Evolutionary conservation across 2,888 invertebrate genomes (phyloP).

Genomic region (Heliconius sara): DNA sequence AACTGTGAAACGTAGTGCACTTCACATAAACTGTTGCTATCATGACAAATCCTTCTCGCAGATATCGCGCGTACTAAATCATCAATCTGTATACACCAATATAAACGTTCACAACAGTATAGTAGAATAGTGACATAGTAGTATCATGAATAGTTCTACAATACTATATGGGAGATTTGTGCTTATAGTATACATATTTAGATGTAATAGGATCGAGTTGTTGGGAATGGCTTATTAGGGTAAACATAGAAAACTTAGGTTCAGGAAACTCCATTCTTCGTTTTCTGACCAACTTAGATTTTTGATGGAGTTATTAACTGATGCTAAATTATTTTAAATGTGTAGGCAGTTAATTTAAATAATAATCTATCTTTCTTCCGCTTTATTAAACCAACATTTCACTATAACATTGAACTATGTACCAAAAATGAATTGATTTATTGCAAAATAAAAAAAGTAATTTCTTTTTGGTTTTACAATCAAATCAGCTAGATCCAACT

Average conservation of each 20-base stretch:
- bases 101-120: constrained; percentile 33
- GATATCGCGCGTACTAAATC: constrained; percentile 78
- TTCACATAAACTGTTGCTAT: constrained; percentile 72
- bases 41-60: constrained; percentile 80
- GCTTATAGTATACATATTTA: neutral
- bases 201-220: no score
- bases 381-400: no score
- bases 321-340: no score
- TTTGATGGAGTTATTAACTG: neutral
- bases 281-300: neutral
- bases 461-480: no score
- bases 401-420: neutral
- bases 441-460: neutral
- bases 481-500: neutral
- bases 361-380: no score
- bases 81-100: constrained; percentile 60
- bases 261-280: neutral
- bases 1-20: constrained; percentile 50
- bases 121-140: neutral
- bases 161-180: neutral
- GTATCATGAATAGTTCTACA: constrained; percentile 2
- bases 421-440: neutral
- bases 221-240: no score
- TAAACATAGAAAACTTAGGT: neutral
- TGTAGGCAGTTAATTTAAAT: no score